These are phyloP conservation scores for Danaus plexippus DNA, from an alignment of 1,140 invertebrate species.

Conservation along the genomic window DNA sequence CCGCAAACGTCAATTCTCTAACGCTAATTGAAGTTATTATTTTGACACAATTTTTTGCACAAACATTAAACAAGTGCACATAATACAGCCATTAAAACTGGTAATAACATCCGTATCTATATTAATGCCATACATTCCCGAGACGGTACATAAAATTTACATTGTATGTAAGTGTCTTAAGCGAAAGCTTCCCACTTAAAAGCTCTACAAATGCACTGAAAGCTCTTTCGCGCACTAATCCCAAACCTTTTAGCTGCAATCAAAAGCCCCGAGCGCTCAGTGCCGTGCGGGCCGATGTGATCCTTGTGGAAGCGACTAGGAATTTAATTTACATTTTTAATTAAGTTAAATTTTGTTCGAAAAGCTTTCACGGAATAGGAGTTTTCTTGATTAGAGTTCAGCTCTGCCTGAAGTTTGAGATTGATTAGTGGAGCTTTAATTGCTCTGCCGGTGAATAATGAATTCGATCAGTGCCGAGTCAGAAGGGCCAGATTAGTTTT, in stretches of 20 bases:
- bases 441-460: constrained; percentile 70
- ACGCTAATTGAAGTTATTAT: constrained; percentile 17
- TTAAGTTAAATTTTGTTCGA: constrained; percentile 72
- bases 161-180: constrained; percentile 72
- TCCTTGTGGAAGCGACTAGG: constrained; percentile 69
- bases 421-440: constrained; percentile 72
- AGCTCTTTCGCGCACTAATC: constrained; percentile 72
- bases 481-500: constrained; percentile 56
- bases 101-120: constrained; percentile 28
- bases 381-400: constrained; percentile 72
- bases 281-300: constrained; percentile 49
- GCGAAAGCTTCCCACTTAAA: constrained; percentile 72
- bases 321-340: constrained; percentile 73
- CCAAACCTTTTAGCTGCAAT: constrained; percentile 73
- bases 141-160: constrained; percentile 66
- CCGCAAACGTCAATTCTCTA: constrained; percentile 17
- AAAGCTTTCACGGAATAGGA: constrained; percentile 70
- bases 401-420: constrained; percentile 69
- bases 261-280: constrained; percentile 65
- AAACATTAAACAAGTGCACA: neutral
- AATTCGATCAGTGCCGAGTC: constrained; percentile 66
- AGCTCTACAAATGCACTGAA: constrained; percentile 72
- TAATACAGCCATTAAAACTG: neutral
- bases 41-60: constrained; percentile 4
- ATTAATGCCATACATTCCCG: constrained; percentile 41